Conservation (phyloP, 2,113 vertebrate species). For the Gymnobelideus leadbeateri region DNA sequence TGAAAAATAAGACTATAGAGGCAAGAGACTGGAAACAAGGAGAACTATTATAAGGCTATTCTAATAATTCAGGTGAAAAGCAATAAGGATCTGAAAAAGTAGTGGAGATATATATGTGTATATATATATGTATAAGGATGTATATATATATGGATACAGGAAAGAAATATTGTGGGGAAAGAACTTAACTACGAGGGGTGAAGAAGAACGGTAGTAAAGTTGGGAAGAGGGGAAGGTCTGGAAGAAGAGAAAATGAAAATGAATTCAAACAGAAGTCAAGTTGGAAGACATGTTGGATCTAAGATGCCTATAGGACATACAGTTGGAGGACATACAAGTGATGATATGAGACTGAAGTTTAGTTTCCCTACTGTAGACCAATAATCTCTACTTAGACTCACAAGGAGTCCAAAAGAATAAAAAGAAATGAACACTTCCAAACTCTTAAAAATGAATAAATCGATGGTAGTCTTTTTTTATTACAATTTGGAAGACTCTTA, state of each 20-base stretch:
- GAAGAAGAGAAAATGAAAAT: background rate
- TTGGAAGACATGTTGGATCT: background rate
- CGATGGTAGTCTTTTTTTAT: conserved; percentile 11
- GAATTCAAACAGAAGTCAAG: background rate
- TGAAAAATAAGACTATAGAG: background rate
- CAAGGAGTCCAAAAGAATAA: conserved; percentile 28
- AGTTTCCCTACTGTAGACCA: background rate
- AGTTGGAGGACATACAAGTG: background rate
- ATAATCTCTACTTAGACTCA: background rate
- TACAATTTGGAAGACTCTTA: conserved; percentile 2
- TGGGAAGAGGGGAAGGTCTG: background rate
- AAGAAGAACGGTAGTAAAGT: background rate
- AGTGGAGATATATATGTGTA: background rate
- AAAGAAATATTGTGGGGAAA: background rate
- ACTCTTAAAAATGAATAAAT: conserved; percentile 26
- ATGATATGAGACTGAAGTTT: background rate
- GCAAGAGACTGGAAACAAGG: background rate
- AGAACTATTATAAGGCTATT: background rate
- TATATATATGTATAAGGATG: background rate
- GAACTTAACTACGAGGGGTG: background rate
- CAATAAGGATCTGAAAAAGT: background rate
- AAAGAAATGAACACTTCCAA: conserved; percentile 13
- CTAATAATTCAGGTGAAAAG: background rate
- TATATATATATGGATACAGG: background rate
- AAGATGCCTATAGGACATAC: background rate